Conservation (phyloP, 1,140 invertebrate species). For the Macrobrachium nipponense region DNA sequence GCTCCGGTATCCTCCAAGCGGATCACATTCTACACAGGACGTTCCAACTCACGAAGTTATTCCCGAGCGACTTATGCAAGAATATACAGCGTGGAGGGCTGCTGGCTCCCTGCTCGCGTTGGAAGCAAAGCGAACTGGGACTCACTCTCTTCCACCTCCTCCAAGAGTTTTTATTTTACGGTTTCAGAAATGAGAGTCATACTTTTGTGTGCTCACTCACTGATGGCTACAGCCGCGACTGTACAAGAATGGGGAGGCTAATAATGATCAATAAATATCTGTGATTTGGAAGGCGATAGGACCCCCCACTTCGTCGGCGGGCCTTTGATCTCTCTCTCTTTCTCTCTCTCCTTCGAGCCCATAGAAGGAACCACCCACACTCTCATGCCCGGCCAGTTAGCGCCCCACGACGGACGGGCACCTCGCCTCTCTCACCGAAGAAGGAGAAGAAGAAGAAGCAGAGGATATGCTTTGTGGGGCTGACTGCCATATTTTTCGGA, state of each 20-base stretch:
- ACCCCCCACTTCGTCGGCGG: slow-evolving; percentile 34
- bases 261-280: slow-evolving; percentile 41
- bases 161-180: background rate
- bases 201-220: background rate
- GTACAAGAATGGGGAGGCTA: background rate
- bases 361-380: slow-evolving; percentile 47
- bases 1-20: too few species aligned
- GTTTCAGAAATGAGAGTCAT: background rate
- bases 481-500: too few species aligned
- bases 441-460: background rate
- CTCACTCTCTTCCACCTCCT: background rate
- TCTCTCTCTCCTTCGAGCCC: background rate
- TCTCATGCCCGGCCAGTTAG: too few species aligned
- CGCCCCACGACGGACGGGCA: too few species aligned
- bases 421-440: background rate
- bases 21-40: too few species aligned
- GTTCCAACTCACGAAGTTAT: too few species aligned
- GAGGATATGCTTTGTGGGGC: too few species aligned
- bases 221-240: background rate
- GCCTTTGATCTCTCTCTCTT: slow-evolving; percentile 36
- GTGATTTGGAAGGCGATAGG: slow-evolving; percentile 54
- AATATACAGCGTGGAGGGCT: too few species aligned
- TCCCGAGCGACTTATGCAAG: too few species aligned
- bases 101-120: too few species aligned
- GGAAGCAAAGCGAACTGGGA: background rate